Evolutionary conservation across 2,797 vertebrate species (phyloP), one percentile per base, ranked within the genome.

Genomic region (Synaphobranchus kaupii): DNA sequence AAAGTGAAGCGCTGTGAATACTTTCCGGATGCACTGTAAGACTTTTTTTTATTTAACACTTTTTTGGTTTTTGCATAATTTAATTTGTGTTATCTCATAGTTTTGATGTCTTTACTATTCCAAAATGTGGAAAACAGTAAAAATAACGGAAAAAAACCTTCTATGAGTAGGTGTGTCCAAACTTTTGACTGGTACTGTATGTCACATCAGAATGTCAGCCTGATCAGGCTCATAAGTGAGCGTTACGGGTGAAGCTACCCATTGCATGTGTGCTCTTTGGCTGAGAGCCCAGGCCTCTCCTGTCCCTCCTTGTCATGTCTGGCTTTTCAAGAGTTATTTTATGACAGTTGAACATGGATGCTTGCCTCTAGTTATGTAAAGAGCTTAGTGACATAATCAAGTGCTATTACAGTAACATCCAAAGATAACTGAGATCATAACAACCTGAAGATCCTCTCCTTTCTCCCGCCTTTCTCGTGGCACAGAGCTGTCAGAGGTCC

Each of bases 401-500:
- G 12, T 15, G 22, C 68, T 34, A 22, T 3, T 31, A 31, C 8
- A 34, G n/a, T 71, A 31, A 71, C 31, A 13, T 71, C 39, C 34
- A 15, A 13, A 76, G 15, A 44, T 76, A 22, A 44, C 8, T 39
- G 73, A 12, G 5, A 17, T 80, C 76, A 47, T 8, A 47, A 81
- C 39, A 48, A 31, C 20, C 56, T 58, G 58, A 54, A 25, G 22
- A 8, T 39, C 54, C 28, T 84, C 52, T 56, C 28, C 52, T 86
- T 15, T 87, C 10, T 83, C n/a, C n/a, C 73, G 39, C 76, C 15
- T 50, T 1, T 86, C 28, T 83, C n/a, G 71, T 39, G 71, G 44
- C 80, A 85, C 93, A 97, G 97, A 97, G 92, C 93, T 97, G 28
- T 97, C 97, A 0, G 97, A 97, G 93, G 97, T 97, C 85, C 94